phyloP scores from a whole-genome alignment of 2,797 vertebrate genomes.

The Iguana delicatissima region DNA sequence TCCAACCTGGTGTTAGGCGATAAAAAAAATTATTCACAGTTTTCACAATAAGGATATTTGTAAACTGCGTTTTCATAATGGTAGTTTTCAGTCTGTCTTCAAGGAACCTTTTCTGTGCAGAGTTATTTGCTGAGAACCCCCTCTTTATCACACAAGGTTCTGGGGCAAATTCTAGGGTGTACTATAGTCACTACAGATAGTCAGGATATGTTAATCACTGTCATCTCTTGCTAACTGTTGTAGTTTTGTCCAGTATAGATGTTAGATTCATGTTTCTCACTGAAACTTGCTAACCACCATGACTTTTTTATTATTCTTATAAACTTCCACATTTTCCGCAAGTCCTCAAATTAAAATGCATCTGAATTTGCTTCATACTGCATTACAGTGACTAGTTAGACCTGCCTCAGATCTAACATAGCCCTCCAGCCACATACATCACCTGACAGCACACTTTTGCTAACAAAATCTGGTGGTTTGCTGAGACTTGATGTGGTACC shows the following conservation, averaged over 20 bases:
- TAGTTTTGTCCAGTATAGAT: neutral
- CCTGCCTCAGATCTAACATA: neutral
- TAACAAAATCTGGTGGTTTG: neutral
- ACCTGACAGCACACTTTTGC: neutral
- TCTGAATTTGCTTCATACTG: neutral
- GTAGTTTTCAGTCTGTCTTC: neutral
- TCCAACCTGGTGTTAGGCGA: neutral
- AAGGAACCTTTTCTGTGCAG: neutral
- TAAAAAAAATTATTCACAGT: neutral
- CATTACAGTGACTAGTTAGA: neutral
- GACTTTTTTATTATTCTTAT: neutral
- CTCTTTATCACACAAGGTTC: neutral
- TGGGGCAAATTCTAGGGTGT: neutral
- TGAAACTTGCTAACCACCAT: neutral
- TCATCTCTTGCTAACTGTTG: neutral
- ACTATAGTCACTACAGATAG: neutral
- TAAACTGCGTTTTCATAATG: neutral
- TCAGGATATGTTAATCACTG: neutral
- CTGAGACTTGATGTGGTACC: neutral
- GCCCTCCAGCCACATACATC: neutral
- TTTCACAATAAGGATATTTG: neutral
- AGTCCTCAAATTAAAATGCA: neutral
- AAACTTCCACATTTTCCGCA: neutral
- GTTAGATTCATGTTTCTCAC: no score
- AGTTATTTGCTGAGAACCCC: neutral